Base-by-base conservation (phyloP, 2,888 invertebrate genomes). In the Microdon myrmicae region DNA sequence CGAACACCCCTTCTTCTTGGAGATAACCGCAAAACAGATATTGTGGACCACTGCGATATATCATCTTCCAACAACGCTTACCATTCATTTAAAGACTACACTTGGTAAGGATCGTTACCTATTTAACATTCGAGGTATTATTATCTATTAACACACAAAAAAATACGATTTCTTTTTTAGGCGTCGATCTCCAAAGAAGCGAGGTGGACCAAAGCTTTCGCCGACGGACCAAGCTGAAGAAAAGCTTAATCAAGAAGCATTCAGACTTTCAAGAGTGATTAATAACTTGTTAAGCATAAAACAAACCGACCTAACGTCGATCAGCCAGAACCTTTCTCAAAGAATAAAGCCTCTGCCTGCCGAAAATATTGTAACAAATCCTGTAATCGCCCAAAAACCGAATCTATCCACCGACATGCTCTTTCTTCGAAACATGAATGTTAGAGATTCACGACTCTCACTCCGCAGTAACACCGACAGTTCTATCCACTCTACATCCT, bases 201-300 rank as follows among this genome's bases (percentile, higher is more conserved):
- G 84, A 82, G 68, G 85, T 83, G 76, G 74, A 84, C 0, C 83
- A 83, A 72, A 86, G 83, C 76, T 86, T 81, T 72, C 80, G 82
- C 68, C 79, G 83, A 71, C 81, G 83, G 76, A 81, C 82, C 70
- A 87, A 83, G 10, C 64, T 14, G 85, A 86, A 1, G 86, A 86
- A 60, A 87, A 87, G 74, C 75, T 88, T 14, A 83, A 86, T 0
- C 85, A 86, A 71, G 87, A 88, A 76, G 87, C 87, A 1, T 87
- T 85, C 70, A 81, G 87, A 47, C 79, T 88, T 56, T 81, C 86
- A 70, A 81, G 87, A 64, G 87, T 86, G 14, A 85, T 86, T 39
- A 85, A 87, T 69, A 87, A 87, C 20, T 76, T 88, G 48, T 73
- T 88, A 59, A 81, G 82, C 68, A 87, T 85, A 56, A 83, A 84